Percentiles rank a stretch among this genome's conserved stretches.
Evolutionary conservation across 2,797 vertebrate species (phyloP).

Genomic region (Siniperca obscura): DNA sequence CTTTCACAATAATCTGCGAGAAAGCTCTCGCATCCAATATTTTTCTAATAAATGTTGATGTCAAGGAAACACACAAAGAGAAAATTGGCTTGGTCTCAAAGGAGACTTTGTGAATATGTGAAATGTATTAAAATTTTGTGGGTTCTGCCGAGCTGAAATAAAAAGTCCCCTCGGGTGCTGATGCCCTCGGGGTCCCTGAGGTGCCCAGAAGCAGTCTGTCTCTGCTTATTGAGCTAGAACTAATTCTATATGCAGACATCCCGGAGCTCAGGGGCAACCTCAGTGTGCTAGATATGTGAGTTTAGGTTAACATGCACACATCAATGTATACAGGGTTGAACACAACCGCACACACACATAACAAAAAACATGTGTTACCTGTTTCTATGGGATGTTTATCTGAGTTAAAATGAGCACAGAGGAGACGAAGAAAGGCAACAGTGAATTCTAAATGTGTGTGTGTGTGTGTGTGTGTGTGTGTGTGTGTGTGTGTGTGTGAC

Average conservation of each 20-base stretch:
- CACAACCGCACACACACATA: neutral
- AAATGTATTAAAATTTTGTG: conserved; percentile 40
- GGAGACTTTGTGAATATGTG: conserved; percentile 38
- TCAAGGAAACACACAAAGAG: conserved; percentile 29
- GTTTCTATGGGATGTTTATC: neutral
- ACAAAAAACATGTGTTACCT: neutral
- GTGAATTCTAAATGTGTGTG: neutral
- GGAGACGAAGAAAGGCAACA: neutral
- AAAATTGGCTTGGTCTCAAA: conserved; percentile 44
- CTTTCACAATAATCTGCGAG: conserved; percentile 12
- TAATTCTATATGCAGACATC: conserved; percentile 37
- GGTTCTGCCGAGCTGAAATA: conserved; percentile 34
- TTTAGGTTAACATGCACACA: conserved; percentile 20
- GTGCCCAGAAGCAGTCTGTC: conserved; percentile 32
- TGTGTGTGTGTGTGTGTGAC: neutral
- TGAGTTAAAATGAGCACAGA: neutral
- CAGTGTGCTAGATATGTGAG: conserved; percentile 9
- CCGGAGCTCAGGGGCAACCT: conserved; percentile 19
- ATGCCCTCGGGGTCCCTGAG: conserved; percentile 24
- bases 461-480: neutral
- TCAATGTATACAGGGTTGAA: neutral
- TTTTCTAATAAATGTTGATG: conserved; percentile 43
- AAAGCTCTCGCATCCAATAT: conserved; percentile 31
- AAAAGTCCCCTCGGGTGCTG: conserved; percentile 36
- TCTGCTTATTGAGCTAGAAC: conserved; percentile 52